phyloP scores from a whole-genome alignment of 2,888 invertebrate genomes.

The Drosophila dives region DNA sequence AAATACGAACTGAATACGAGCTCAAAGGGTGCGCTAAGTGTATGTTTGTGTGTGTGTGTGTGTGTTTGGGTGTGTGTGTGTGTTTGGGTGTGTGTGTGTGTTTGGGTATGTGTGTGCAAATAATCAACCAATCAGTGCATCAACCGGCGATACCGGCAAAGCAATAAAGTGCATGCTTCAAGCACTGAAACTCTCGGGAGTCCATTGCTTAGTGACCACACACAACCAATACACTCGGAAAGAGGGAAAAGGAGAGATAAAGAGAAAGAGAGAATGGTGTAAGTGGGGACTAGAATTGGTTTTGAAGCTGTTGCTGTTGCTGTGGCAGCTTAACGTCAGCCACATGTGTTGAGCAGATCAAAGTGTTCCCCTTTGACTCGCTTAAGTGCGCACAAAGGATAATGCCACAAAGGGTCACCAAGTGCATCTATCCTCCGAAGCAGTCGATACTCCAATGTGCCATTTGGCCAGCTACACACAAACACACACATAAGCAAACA shows the following conservation, averaged over 20 bases:
- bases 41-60: slow-evolving; percentile 6
- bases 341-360: slow-evolving; percentile 62
- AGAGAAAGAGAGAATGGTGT: background rate
- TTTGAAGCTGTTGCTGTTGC: slow-evolving; percentile 24
- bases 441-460: slow-evolving; percentile 24
- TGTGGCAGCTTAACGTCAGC: slow-evolving; percentile 40
- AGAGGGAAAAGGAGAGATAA: background rate
- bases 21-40: slow-evolving; percentile 49
- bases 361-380: slow-evolving; percentile 64
- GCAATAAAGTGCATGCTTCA: slow-evolving; percentile 65
- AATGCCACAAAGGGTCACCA: slow-evolving; percentile 57
- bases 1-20: slow-evolving; percentile 50
- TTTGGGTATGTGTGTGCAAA: slow-evolving; percentile 1
- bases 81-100: slow-evolving; percentile 14
- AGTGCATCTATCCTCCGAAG: slow-evolving; percentile 6
- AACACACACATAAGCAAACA: background rate
- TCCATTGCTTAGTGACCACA: slow-evolving; percentile 75
- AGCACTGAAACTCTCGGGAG: slow-evolving; percentile 42
- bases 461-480: slow-evolving; percentile 13
- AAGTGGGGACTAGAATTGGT: background rate
- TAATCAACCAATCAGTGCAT: slow-evolving; percentile 69
- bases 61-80: slow-evolving; percentile 16
- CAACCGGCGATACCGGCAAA: slow-evolving; percentile 47
- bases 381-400: slow-evolving; percentile 61
- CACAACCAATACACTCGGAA: background rate